phyloP scores from a whole-genome alignment of 2,797 vertebrate genomes.

The Neostethus bicornis region DNA sequence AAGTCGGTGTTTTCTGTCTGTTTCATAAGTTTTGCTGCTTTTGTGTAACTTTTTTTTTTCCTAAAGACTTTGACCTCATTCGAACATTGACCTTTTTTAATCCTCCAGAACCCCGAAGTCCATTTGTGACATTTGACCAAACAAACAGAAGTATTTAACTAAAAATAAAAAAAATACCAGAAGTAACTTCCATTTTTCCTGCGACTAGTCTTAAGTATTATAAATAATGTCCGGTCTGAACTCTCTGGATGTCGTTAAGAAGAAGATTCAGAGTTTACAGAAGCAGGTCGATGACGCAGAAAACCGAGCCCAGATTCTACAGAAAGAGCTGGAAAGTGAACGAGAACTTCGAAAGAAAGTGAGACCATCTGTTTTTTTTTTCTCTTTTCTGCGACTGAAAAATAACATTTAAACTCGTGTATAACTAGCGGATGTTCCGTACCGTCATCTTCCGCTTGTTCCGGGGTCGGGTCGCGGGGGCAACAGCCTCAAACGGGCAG shows the following conservation, averaged over 20 bases:
- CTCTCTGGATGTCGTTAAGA: constrained; percentile 95
- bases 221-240: constrained; percentile 87
- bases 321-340: constrained; percentile 92
- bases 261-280: constrained; percentile 97
- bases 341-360: constrained; percentile 94
- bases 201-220: constrained; percentile 45
- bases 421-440: no score
- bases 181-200: constrained; percentile 33
- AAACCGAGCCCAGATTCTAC: constrained; percentile 89
- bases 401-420: no score
- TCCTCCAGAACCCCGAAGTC: not conserved
- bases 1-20: constrained; percentile 47
- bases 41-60: constrained; percentile 63
- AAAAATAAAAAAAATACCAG: no score
- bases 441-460: no score
- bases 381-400: no score
- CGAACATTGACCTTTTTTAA: constrained; percentile 24
- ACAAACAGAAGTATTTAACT: constrained; percentile 20
- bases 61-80: constrained; percentile 47
- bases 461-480: no score
- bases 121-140: constrained; percentile 18
- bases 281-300: constrained; percentile 96
- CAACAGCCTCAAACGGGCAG: no score
- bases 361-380: constrained; percentile 71
- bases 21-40: constrained; percentile 64